Percentiles rank a stretch among this genome's conserved stretches.
Conservation (phyloP, 1,140 invertebrate species). For the Pygmarrhopalites habei region DNA sequence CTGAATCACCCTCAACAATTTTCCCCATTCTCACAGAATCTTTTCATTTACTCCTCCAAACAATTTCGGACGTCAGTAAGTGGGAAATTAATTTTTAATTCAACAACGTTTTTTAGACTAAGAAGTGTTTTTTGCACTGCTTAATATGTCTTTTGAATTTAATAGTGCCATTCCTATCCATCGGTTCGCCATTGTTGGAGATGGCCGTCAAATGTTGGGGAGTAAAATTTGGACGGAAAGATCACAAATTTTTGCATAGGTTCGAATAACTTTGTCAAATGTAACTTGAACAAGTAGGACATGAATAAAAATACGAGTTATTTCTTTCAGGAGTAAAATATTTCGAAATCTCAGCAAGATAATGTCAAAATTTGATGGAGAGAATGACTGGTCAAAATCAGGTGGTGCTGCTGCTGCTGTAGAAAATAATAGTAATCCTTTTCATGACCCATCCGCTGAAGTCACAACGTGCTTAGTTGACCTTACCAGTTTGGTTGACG, state of each 20-base stretch:
- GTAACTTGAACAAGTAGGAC: no score
- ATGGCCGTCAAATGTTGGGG: conserved; percentile 92
- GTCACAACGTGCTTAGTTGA: conserved; percentile 55
- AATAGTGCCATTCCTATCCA: conserved; percentile 79
- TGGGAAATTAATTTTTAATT: no score
- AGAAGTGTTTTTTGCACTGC: no score
- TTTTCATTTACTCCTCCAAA: conserved; percentile 82
- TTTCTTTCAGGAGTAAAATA: conserved; percentile 63
- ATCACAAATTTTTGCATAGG: conserved; percentile 89
- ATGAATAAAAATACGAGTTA: not conserved
- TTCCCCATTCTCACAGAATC: conserved; percentile 57
- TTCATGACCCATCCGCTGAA: conserved; percentile 1
- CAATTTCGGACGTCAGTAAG: conserved; percentile 85
- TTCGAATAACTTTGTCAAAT: no score
- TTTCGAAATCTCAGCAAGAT: conserved; percentile 96
- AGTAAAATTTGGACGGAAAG: conserved; percentile 74
- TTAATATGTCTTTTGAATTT: no score
- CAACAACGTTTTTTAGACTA: no score
- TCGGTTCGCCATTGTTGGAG: conserved; percentile 77
- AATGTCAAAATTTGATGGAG: conserved; percentile 82
- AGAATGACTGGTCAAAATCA: conserved; percentile 42
- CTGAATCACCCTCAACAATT: conserved; percentile 32
- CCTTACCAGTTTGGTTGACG: conserved; percentile 64
- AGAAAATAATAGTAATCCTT: conserved; percentile 34
- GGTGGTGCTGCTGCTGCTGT: conserved; percentile 31